Base-by-base conservation (phyloP, 2,113 vertebrate genomes). In the Rousettus leschenaultii region DNA sequence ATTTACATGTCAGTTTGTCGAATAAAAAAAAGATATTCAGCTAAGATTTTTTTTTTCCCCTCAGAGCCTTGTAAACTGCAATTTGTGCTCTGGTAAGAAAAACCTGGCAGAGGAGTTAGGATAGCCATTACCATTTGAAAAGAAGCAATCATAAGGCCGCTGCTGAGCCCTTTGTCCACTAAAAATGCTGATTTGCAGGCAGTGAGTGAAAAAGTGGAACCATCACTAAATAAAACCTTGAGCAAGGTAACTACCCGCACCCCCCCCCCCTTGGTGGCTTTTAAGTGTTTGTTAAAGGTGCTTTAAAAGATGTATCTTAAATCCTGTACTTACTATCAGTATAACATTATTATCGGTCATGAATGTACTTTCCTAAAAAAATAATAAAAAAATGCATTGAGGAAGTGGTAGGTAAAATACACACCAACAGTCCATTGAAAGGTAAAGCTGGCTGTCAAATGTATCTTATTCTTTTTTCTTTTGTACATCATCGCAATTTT, bases 81-180 rank as follows among this genome's bases (percentile, higher is more conserved):
- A 99, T 99, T 99, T 99, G 99, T 99, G 99, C 99, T 99, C 99
- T 98, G 98, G 99, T 99, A 99, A 99, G 99, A 98, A 99, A 99
- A 99, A 99, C 99, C 99, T 99, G 99, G 99, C 99, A 99, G 99
- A 99, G 98, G 99, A 99, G 99, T 99, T 99, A 99, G 99, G 99
- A 98, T 99, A 98, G 96, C 98, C 98, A 99, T 99, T 99, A 99
- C 99, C 99, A 99, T 99, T 99, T 99, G 99, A 99, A 99, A 99
- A 99, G 99, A 99, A 98, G 99, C 99, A 99, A 99, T 99, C 99
- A 99, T 99, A 99, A 99, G 99, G 99, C 99, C 98, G 99, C 99
- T 98, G 99, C 99, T 99, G 99, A 99, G 99, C 98, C 99, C 99
- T 99, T 99, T 99, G 99, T 99, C 99, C 99, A 98, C 98, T 98